These are phyloP conservation scores for Leptinotarsa texana DNA, from an alignment of 1,140 invertebrate species.

Conservation along the genomic window DNA sequence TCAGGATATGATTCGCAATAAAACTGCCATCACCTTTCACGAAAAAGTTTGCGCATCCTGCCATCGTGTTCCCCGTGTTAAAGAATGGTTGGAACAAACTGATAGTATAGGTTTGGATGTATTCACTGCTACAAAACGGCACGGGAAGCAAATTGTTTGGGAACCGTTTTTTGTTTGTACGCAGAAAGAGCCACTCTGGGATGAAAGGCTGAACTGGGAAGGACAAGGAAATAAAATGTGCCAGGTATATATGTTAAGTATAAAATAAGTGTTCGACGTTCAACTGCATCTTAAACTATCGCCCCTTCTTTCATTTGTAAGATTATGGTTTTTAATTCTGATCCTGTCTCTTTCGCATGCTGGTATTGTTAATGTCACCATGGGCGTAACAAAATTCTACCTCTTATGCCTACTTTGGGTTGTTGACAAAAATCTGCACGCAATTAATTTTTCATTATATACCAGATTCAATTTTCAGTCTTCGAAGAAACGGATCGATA, in stretches of 20 bases:
- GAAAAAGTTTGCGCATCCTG: slow-evolving; percentile 61
- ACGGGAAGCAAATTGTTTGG: slow-evolving; percentile 58
- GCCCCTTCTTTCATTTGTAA: no score
- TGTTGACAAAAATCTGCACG: no score
- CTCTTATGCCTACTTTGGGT: no score
- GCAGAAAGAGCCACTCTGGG: slow-evolving; percentile 63
- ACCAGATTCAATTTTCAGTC: no score
- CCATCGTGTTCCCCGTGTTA: slow-evolving; percentile 58
- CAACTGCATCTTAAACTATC: background rate
- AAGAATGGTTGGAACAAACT: slow-evolving; percentile 47
- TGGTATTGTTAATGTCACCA: no score
- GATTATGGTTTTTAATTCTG: no score
- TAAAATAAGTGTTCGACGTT: background rate
- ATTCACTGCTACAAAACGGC: slow-evolving; percentile 52
- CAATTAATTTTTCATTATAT: no score
- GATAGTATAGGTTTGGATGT: slow-evolving; percentile 42
- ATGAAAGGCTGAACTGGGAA: slow-evolving; percentile 65
- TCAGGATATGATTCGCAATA: slow-evolving; percentile 53
- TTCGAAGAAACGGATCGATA: no score
- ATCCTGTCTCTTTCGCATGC: no score
- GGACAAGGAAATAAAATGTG: slow-evolving; percentile 67
- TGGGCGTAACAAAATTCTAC: no score
- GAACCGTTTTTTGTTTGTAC: slow-evolving; percentile 68
- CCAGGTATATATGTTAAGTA: slow-evolving; percentile 55
- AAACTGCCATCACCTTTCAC: slow-evolving; percentile 61